These are phyloP conservation scores for Labroides dimidiatus DNA, from an alignment of 2,797 vertebrate species.

Conservation along the genomic window DNA sequence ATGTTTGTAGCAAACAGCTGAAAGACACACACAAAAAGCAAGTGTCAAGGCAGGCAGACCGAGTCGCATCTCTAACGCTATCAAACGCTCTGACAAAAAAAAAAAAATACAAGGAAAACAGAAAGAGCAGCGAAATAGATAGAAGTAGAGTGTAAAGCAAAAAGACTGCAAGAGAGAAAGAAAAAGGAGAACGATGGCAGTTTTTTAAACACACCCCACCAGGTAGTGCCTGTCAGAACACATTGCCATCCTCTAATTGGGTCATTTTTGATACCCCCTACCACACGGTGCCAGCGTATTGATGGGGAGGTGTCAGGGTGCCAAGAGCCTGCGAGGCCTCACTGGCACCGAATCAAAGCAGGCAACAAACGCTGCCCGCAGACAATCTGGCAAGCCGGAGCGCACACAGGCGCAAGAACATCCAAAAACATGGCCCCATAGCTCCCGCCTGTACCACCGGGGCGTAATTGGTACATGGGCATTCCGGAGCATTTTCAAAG, in stretches of 20 bases:
- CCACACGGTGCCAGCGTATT: conserved; percentile 75
- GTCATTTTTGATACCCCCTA: conserved; percentile 84
- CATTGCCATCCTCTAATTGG: conserved; percentile 85
- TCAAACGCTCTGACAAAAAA: conserved; percentile 40
- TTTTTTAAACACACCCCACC: conserved; percentile 75
- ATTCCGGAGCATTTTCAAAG: conserved; percentile 83
- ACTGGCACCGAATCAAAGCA: conserved; percentile 83
- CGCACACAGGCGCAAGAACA: conserved; percentile 75
- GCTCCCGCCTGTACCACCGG: conserved; percentile 73
- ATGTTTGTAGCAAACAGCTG: conserved; percentile 70
- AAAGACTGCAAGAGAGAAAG: conserved; percentile 25
- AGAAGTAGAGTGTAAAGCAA: conserved; percentile 20
- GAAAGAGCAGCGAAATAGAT: conserved; percentile 21
- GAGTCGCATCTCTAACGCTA: conserved; percentile 61
- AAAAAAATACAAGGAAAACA: conserved; percentile 19
- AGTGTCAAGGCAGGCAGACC: conserved; percentile 67
- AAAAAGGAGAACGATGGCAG: conserved; percentile 29
- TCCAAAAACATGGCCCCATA: conserved; percentile 76
- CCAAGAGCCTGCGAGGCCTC: conserved; percentile 80
- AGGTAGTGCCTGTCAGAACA: conserved; percentile 85
- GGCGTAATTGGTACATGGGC: conserved; percentile 87
- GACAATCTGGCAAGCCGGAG: conserved; percentile 80
- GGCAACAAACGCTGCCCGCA: conserved; percentile 75
- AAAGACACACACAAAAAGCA: conserved; percentile 62
- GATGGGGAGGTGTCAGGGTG: conserved; percentile 73